Evolutionary conservation across 2,113 vertebrate genomes (phyloP), one percentile per base, ranked within the genome.

Genomic region (Phyllostomus discolor): DNA sequence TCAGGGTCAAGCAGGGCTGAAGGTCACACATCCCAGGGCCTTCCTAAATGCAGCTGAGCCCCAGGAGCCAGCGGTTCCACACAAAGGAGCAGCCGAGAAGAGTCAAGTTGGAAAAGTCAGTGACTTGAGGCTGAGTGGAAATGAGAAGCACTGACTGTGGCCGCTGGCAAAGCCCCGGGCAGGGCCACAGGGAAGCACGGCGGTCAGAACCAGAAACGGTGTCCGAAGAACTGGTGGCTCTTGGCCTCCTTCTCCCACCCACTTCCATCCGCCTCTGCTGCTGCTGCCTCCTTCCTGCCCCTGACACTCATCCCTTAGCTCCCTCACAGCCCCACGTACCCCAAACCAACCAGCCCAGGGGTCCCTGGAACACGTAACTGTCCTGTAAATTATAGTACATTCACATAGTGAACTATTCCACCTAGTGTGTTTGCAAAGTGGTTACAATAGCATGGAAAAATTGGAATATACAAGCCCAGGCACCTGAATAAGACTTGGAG

Each of bases 61-160:
- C 90, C 96, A 70, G 86, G 95, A 43, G 90, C 90, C 94, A 97
- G 94, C 19, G 19, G 92, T 92, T 95, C 88, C 96, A 78, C 97
- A 98, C 97, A 97, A 98, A 98, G 93, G 93, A 92, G 96, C 85
- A 15, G 2, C 97, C 0, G 1, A 93, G 92, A 98, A 97, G 98
- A 97, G 98, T 98, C 98, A 98, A 98, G 97, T 97, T 97, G 97
- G 97, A 95, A 97, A 98, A 98, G 97, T 92, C 24, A 5, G 41
- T 90, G 94, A 85, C 97, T 98, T 84, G 81, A 92, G 52, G 76
- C 83, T 31, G 22, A 88, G 41, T 50, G 81, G 92, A 90, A 93
- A 59, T 92, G 85, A 96, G 95, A 82, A 70, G 83, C 3, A 4
- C 66, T 26, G 66, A 10, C 76, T 7, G 31, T 3, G 0, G 7